phyloP scores from a whole-genome alignment of 2,113 vertebrate species.

The Ammodramus savannarum region DNA sequence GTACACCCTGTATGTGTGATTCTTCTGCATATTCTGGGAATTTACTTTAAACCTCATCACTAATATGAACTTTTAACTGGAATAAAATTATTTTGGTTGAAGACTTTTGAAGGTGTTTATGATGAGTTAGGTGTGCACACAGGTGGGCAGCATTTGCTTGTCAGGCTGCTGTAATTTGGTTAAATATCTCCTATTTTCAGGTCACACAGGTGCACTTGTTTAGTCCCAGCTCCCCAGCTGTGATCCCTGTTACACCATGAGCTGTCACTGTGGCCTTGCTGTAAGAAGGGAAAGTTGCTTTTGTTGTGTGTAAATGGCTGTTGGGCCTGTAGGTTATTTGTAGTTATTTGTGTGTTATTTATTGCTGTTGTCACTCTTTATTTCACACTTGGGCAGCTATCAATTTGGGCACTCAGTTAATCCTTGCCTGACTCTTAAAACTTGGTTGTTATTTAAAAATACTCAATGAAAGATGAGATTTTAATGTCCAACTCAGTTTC shows the following conservation, averaged over 20 bases:
- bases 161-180: neutral
- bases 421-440: neutral
- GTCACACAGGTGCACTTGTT: neutral
- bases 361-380: neutral
- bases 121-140: neutral
- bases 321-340: neutral
- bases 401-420: neutral
- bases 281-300: neutral
- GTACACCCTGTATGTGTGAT: accelerated
- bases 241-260: neutral
- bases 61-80: neutral
- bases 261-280: neutral
- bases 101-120: neutral
- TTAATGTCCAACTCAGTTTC: neutral
- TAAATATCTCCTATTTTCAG: neutral
- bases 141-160: neutral
- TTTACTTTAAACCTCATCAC: neutral
- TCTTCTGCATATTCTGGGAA: neutral
- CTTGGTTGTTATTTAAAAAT: neutral
- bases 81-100: neutral
- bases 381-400: neutral
- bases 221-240: neutral
- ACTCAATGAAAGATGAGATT: neutral
- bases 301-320: neutral
- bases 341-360: neutral